Evolutionary conservation across 2,888 invertebrate genomes (phyloP), one percentile per base, ranked within the genome.

Genomic region (Drosophila mayaguana): DNA sequence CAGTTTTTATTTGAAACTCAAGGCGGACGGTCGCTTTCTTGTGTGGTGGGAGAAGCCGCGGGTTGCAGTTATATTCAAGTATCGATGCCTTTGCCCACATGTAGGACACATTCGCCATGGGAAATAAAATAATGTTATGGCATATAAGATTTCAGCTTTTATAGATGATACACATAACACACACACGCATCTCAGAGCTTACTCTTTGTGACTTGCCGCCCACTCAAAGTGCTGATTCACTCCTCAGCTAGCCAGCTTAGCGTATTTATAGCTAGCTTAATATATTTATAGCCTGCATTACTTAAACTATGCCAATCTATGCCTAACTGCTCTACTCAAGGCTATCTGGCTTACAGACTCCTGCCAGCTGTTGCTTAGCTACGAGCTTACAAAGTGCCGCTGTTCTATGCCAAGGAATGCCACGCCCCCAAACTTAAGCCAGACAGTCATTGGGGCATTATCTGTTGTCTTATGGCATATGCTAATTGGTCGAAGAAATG

Each of bases 401-500:
- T 18, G 16, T 6, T 55, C 34, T 25, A 4, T 6, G 14, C 16
- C 5, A 43, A 50, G 28, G 11, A 32, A 53, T 45, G 48, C 25
- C 18, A 38, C 61, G 18, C 48, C 43, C 12, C 22, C 43, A 42
- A 25, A 11, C 28, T 43, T 7, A 55, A 54, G 53, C 20, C 25
- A 12, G 50, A 16, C 18, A 12, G 38, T 25, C 36, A 28, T 22
- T 20, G 25, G 32, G 14, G 25, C 25, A 64, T 43, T 74, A 51
- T 48, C 59, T 46, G 57, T 11, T 8, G 36, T 2, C 11, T 45
- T 18, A 11, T 18, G 60, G 46, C 62, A 54, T n/a, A 68, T 68
- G 64, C 63, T 72, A 77, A 77, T 77, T 70, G 66, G 77, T 61
- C 45, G 4, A 28, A 53, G 59, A 28, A 8, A 28, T 28, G 28